phyloP scores from a whole-genome alignment of 2,888 invertebrate species.

The Temnothorax ravouxi region DNA sequence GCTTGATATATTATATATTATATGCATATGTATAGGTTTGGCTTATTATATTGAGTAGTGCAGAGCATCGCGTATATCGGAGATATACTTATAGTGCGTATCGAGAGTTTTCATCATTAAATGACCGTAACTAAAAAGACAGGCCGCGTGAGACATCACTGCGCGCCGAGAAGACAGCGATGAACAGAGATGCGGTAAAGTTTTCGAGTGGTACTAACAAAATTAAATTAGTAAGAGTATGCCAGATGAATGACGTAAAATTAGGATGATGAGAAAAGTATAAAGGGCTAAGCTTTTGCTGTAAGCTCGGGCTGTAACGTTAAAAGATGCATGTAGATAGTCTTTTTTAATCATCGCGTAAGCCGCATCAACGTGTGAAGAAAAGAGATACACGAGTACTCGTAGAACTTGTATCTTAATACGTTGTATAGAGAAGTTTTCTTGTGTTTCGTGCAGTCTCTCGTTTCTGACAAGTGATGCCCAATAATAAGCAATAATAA shows the following conservation, averaged over 20 bases:
- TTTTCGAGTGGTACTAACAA: background rate
- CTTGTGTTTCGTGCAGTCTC: background rate
- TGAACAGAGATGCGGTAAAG: background rate
- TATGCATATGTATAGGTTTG: too few species aligned
- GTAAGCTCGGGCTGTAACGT: background rate
- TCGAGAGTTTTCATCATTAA: background rate
- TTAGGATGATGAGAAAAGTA: background rate
- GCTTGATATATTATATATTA: too few species aligned
- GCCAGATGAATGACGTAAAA: background rate
- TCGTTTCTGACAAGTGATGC: background rate
- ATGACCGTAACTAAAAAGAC: background rate
- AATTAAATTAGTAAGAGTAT: background rate
- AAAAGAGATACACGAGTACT: background rate
- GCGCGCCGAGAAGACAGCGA: background rate
- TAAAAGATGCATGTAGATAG: background rate
- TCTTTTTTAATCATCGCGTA: constrained; percentile 6
- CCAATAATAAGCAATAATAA: background rate
- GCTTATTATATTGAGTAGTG: too few species aligned
- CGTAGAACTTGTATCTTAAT: background rate
- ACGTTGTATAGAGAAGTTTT: background rate
- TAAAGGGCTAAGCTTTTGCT: background rate
- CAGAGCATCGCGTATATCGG: background rate
- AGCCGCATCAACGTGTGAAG: background rate
- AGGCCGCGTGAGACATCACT: background rate
- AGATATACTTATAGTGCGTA: background rate